Percentiles rank a stretch among this genome's conserved stretches.
phyloP scores from a whole-genome alignment of 35 echinoderm and acorn worm species.

The Acanthaster planci region DNA sequence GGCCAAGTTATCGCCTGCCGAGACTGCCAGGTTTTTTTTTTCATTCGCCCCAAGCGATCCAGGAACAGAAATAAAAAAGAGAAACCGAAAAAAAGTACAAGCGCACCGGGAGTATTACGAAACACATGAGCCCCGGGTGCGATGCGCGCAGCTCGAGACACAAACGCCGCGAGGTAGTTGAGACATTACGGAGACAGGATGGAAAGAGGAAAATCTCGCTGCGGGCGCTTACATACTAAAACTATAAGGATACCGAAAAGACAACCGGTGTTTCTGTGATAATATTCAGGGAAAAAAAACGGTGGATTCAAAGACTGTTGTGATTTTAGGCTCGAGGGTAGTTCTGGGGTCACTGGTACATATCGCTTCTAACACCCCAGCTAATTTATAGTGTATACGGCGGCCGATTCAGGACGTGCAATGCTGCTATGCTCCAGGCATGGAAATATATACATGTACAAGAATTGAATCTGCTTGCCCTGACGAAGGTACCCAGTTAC shows the following conservation, averaged over 20 bases:
- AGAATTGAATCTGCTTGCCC: too few relatives aligned
- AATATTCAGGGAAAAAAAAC: neutral
- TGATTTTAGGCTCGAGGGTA: neutral
- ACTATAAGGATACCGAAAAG: neutral
- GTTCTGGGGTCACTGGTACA: neutral
- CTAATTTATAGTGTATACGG: conserved; percentile 5
- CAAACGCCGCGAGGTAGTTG: neutral
- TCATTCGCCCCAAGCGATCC: too few relatives aligned
- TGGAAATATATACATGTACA: neutral
- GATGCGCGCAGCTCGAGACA: neutral
- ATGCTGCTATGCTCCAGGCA: neutral
- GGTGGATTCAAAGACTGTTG: neutral
- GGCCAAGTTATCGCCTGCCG: too few relatives aligned
- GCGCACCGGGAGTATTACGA: conserved; percentile 12
- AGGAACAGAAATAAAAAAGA: neutral
- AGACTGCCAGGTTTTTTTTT: too few relatives aligned
- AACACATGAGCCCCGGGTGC: conserved; percentile 2
- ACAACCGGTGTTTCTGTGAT: neutral
- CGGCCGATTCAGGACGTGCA: neutral
- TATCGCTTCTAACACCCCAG: neutral
- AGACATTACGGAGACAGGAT: neutral
- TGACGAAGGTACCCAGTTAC: too few relatives aligned
- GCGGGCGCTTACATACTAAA: neutral
- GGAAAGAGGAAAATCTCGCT: neutral
- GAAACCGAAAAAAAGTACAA: conserved; percentile 8